Evolutionary conservation across 2,113 vertebrate species (phyloP), one percentile per base, ranked within the genome.

Genomic region (Euleptes europaea): DNA sequence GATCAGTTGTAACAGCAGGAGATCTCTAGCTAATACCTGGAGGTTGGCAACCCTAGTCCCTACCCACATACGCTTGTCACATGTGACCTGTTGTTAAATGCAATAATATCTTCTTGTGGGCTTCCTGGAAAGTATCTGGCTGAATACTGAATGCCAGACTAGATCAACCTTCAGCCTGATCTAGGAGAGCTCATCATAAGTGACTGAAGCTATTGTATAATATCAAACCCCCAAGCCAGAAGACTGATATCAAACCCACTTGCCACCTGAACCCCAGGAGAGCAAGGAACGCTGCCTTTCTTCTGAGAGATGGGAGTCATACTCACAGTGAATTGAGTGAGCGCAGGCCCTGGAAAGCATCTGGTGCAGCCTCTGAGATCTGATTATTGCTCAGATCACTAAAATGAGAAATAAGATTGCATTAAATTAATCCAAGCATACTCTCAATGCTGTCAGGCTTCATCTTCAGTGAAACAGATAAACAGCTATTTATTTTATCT

Each of bases 311-410:
- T 15, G 10, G 71, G 6, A 38, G 14, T 77, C 42, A 84, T 95
- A 99, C 98, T 97, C 96, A 99, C 99, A 99, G 97, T 47, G 98
- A 99, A 95, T 99, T 99, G 91, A 99, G 97, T 33, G 98, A 99
- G 67, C 99, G 98, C 38, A 99, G 97, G 49, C 98, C 98, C 93
- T 98, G 98, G 95, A 99, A 99, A 79, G 99, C 97, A 85, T 99
- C 98, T 19, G 99, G 95, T 73, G 98, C 99, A 78, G 98, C 92
- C 94, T 99, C 99, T 23, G 99, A 99, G 91, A 99, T 99, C 95
- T 99, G 98, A 94, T 99, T 99, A 96, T 99, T 99, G 91, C 98
- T 99, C 91, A 99, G 95, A 95, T 99, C 99, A 92, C 99, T 99
- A 95, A 82, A 95, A 95, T 79, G 65, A 93, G 85, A 95, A 94